Conservation (phyloP, 2,113 vertebrate genomes). For the Calypte anna region DNA sequence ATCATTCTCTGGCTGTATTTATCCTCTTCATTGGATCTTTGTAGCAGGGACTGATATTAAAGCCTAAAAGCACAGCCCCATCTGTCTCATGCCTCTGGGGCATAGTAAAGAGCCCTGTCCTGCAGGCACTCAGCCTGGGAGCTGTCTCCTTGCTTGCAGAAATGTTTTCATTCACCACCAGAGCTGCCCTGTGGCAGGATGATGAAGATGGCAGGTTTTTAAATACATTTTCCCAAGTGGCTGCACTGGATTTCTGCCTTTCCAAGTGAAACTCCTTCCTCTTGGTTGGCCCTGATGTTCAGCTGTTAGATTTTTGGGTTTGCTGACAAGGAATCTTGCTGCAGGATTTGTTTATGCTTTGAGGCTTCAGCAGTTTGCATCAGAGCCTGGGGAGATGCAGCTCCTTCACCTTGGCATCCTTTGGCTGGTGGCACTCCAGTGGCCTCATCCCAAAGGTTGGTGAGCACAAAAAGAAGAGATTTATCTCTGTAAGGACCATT, state of each 20-base stretch:
- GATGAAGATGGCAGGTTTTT: neutral
- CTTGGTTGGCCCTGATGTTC: rapidly evolving
- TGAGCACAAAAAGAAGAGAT: neutral
- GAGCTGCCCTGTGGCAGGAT: neutral
- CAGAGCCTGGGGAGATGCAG: neutral
- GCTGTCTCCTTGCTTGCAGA: neutral
- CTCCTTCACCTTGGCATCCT: neutral
- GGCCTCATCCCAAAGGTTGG: rapidly evolving
- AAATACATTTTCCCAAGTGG: neutral
- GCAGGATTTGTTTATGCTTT: rapidly evolving
- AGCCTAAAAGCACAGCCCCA: conserved; percentile 45
- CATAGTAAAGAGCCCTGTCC: neutral
- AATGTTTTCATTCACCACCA: neutral
- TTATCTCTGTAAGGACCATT: neutral
- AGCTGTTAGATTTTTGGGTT: rapidly evolving
- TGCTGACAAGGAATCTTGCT: neutral
- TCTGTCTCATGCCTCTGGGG: conserved; percentile 37
- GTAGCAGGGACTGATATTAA: neutral
- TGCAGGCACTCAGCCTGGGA: neutral
- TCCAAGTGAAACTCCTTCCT: neutral
- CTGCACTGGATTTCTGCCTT: neutral
- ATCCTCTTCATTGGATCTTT: neutral
- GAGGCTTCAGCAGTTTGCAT: neutral
- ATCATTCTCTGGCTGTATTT: neutral
- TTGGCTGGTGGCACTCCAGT: neutral